Evolutionary conservation across 1,140 invertebrate species (phyloP).

Genomic region (Drosophila carrolli): DNA sequence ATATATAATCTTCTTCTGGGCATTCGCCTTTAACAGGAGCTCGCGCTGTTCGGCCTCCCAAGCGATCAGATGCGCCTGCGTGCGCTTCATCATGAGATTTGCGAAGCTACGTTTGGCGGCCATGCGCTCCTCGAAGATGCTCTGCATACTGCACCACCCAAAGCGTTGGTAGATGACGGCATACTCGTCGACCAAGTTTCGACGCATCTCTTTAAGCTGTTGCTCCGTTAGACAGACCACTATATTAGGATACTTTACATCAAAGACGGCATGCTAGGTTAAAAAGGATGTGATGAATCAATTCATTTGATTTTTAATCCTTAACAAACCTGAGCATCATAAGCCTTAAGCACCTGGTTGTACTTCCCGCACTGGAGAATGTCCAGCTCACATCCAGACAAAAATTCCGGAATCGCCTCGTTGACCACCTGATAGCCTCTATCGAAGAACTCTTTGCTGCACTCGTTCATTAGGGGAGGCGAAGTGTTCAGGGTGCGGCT

Average conservation of each 20-base stretch:
- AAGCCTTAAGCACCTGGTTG: conserved; percentile 68
- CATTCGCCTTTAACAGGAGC: conserved; percentile 32
- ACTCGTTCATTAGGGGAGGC: conserved; percentile 18
- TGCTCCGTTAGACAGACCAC: conserved; percentile 64
- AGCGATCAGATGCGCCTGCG: conserved; percentile 43
- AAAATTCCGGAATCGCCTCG: conserved; percentile 67
- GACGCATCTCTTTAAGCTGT: conserved; percentile 52
- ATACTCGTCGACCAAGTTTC: conserved; percentile 35
- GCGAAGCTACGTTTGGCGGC: conserved; percentile 40
- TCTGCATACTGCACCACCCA: conserved; percentile 49
- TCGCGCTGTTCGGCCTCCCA: conserved; percentile 50
- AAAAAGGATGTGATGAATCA: not conserved
- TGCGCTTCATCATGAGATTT: conserved; percentile 51
- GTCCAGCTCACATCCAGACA: conserved; percentile 64
- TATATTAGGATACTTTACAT: conserved; percentile 54
- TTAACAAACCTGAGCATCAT: conserved; percentile 63
- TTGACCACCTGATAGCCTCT: conserved; percentile 61
- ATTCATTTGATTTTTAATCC: not conserved
- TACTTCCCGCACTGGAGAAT: conserved; percentile 82
- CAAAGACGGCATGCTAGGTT: conserved; percentile 68
- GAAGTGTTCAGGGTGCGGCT: conserved; percentile 15
- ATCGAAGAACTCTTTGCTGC: conserved; percentile 79
- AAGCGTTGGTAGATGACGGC: conserved; percentile 19
- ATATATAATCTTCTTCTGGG: conserved; percentile 41
- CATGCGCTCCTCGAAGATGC: conserved; percentile 42